Evolutionary conservation across 2,113 vertebrate genomes (phyloP).

Genomic region (Lipotes vexillifer): DNA sequence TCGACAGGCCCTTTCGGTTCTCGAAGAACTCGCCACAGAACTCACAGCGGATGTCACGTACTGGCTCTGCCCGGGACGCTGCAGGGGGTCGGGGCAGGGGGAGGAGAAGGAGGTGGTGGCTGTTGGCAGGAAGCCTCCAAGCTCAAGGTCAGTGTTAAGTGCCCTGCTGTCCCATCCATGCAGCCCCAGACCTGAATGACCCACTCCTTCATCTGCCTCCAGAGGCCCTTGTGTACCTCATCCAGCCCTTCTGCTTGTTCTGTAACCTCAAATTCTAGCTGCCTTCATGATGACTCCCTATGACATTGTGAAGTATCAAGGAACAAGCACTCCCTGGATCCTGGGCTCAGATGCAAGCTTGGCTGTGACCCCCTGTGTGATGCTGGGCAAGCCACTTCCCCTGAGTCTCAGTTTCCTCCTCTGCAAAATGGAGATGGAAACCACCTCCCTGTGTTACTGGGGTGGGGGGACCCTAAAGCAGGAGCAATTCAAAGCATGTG

Average conservation of each 20-base stretch:
- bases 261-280: background rate
- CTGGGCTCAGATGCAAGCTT: background rate
- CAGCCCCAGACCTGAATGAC: background rate
- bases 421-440: constrained; percentile 18
- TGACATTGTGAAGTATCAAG: background rate
- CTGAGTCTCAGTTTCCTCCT: constrained; percentile 2
- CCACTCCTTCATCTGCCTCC: background rate
- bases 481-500: background rate
- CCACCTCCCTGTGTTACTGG: background rate
- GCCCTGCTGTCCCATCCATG: background rate
- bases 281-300: background rate
- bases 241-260: background rate
- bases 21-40: constrained; percentile 97
- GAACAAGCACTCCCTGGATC: background rate
- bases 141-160: background rate
- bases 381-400: background rate
- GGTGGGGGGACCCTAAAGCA: background rate
- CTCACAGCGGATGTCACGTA: constrained; percentile 91
- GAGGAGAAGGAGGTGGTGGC: background rate
- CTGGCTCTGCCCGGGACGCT: constrained; percentile 80
- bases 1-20: constrained; percentile 95
- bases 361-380: background rate
- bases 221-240: background rate
- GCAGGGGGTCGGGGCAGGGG: background rate
- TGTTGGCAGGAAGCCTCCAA: constrained; percentile 51